These are phyloP conservation scores for Hemitrygon akajei DNA, from an alignment of 2,797 vertebrate species.

Conservation along the genomic window DNA sequence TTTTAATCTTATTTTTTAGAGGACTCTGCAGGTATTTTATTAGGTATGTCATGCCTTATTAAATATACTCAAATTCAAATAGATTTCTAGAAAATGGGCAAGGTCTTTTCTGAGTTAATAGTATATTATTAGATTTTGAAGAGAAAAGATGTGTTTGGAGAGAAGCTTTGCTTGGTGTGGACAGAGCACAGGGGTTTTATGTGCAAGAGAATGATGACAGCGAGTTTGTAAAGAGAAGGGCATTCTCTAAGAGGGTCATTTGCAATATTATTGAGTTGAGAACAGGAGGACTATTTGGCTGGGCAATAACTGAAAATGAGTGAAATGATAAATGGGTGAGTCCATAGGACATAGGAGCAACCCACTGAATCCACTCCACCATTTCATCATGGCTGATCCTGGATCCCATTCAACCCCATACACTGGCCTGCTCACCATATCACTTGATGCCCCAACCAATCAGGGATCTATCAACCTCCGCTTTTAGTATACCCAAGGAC, in stretches of 20 bases:
- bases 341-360: too few species aligned
- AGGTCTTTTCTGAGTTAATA: neutral
- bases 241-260: neutral
- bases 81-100: neutral
- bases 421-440: too few species aligned
- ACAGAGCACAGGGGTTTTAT: neutral
- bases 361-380: too few species aligned
- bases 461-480: too few species aligned
- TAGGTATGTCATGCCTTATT: too few species aligned
- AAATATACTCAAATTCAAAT: neutral
- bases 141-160: neutral
- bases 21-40: too few species aligned
- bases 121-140: neutral
- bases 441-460: too few species aligned
- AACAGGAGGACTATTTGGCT: neutral
- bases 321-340: neutral
- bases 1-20: neutral
- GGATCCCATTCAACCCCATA: too few species aligned
- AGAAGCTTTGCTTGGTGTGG: neutral
- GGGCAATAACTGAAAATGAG: neutral
- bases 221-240: neutral
- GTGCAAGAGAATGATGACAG: neutral
- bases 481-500: too few species aligned
- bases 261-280: neutral
- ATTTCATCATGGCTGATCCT: too few species aligned